phyloP scores from a whole-genome alignment of 2,888 invertebrate species.

The Pseudoips prasinana region DNA sequence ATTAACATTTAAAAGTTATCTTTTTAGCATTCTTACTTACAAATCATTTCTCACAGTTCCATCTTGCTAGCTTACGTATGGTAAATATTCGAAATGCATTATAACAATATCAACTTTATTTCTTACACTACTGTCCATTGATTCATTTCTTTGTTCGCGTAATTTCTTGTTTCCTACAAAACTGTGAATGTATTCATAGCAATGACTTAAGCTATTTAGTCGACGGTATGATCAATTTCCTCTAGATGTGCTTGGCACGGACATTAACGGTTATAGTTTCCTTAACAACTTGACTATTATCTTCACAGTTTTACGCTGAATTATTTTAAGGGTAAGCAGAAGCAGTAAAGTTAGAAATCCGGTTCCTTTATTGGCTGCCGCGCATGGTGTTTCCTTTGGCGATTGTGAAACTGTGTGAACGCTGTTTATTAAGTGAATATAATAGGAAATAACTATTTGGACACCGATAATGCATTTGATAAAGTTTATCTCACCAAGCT shows the following conservation, averaged over 20 bases:
- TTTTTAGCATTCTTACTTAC: too few relatives aligned
- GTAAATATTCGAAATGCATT: too few relatives aligned
- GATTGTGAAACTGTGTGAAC: conserved; percentile 28
- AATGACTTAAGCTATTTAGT: conserved; percentile 12
- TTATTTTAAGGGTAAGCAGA: conserved; percentile 34
- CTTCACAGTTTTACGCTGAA: conserved; percentile 34
- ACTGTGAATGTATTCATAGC: conserved; percentile 23
- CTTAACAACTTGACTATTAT: conserved; percentile 36
- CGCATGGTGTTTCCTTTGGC: conserved; percentile 26
- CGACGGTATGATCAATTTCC: conserved; percentile 26
- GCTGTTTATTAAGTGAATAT: conserved; percentile 20
- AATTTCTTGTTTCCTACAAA: conserved; percentile 9
- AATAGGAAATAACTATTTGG: conserved; percentile 27
- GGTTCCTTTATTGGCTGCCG: conserved; percentile 30
- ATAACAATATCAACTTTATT: too few relatives aligned
- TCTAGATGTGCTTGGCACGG: conserved; percentile 24
- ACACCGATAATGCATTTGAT: conserved; percentile 30
- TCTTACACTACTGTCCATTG: conserved; percentile 22
- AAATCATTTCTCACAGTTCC: too few relatives aligned
- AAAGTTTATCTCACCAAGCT: conserved; percentile 20
- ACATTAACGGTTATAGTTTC: conserved; percentile 42
- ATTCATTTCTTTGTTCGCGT: not conserved
- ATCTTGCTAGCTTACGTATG: too few relatives aligned
- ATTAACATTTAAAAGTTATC: too few relatives aligned
- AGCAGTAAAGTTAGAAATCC: conserved; percentile 39